These are phyloP conservation scores for Mormyrus proboscirostris DNA, from an alignment of 2,797 vertebrate genomes.

Conservation along the genomic window DNA sequence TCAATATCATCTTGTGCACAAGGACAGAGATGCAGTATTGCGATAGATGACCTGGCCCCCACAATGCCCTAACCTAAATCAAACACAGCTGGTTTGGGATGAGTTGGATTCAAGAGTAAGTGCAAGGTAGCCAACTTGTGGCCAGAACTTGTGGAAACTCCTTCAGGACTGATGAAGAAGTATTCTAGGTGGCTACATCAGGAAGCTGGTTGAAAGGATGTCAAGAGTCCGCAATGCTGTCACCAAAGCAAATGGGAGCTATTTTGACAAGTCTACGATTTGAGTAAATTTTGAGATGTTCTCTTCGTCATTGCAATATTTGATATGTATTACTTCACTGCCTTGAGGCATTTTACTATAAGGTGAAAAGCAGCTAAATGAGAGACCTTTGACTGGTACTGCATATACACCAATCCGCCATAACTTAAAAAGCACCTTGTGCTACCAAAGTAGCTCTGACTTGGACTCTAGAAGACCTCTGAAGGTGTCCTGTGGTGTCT, in stretches of 20 bases:
- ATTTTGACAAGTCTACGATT: not conserved
- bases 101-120: not conserved
- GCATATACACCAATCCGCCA: not conserved
- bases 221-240: not conserved
- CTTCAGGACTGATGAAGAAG: not conserved
- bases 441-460: not conserved
- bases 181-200: not conserved
- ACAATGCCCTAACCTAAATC: not conserved
- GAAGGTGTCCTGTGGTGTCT: not conserved
- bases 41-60: not conserved
- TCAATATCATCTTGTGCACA: not conserved
- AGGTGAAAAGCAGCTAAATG: not conserved
- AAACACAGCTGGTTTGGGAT: not conserved
- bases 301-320: not conserved
- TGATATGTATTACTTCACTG: not conserved
- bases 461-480: not conserved
- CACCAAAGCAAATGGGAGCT: not conserved
- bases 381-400: not conserved
- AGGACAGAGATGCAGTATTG: not conserved
- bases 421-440: not conserved
- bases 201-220: not conserved
- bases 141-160: not conserved
- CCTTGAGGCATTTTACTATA: not conserved
- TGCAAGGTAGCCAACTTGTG: not conserved
- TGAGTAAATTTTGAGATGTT: not conserved